Conservation (phyloP, 1,140 invertebrate genomes). For the Bombus superbus region DNA sequence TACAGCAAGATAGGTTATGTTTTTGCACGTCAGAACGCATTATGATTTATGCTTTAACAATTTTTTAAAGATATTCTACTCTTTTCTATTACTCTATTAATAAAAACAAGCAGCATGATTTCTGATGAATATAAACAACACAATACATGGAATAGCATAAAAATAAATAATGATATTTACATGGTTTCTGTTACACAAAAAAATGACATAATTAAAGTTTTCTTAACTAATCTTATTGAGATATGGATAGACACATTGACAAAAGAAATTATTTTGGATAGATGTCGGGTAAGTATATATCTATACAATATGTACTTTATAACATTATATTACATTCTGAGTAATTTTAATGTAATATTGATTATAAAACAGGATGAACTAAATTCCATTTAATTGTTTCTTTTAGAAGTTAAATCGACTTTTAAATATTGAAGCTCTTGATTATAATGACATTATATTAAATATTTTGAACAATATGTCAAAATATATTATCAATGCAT, state of each 20-base stretch:
- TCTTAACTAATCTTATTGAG: constrained; percentile 71
- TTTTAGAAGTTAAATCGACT: constrained; percentile 74
- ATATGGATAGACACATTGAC: constrained; percentile 72
- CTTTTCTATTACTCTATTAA: background rate
- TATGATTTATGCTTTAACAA: background rate
- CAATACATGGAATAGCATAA: constrained; percentile 52
- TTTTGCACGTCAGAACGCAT: background rate
- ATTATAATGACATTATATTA: constrained; percentile 62
- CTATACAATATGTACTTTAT: background rate
- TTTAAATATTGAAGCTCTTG: constrained; percentile 59
- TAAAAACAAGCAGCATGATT: background rate
- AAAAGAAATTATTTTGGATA: constrained; percentile 63
- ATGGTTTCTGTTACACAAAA: constrained; percentile 63
- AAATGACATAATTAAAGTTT: constrained; percentile 61
- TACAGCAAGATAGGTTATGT: constrained; percentile 27
- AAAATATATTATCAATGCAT: constrained; percentile 49
- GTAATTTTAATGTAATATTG: constrained; percentile 1
- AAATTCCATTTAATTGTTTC: background rate
- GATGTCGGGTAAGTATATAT: constrained; percentile 68
- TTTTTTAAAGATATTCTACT: background rate
- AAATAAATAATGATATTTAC: constrained; percentile 62
- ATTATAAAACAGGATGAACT: background rate
- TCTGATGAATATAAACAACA: background rate
- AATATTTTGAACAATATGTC: constrained; percentile 67
- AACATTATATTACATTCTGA: background rate